Base-by-base conservation (phyloP, 2,797 vertebrate species). In the Mico argentatus region DNA sequence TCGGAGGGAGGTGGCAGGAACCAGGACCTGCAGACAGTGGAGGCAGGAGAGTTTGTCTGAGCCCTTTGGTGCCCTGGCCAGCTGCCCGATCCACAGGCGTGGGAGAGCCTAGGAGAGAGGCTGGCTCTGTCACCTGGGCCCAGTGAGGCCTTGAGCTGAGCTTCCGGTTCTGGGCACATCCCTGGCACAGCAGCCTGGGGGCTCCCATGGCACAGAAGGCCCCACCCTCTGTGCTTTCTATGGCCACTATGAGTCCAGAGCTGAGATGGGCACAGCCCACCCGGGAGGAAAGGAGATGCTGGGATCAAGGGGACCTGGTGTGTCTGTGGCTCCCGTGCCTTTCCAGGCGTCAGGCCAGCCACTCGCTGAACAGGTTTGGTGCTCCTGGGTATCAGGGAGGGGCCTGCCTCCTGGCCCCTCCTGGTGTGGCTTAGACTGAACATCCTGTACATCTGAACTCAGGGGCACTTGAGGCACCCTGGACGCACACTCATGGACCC, bases 371-470 rank as follows among this genome's bases (percentile, higher is more conserved):
- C 72, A 55, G 77, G 89, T 93, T 48, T 86, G 90, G 20, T 24
- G 11, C 79, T 48, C n/a, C 1, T 4, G 75, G 67, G 57, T 36
- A 52, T 76, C 26, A 0, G 57, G 83, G 75, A 55, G n/a, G 92
- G 61, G 27, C 55, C 4, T 1, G 46, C 41, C 30, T 90, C 55
- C 33, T 9, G 57, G 52, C 52, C 52, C 52, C 76, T 84, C 85
- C 77, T 27, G 77, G 70, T 67, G 46, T 52, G 39, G n/a, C n/a
- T 17, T 20, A 5, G 26, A 26, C 17, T 20, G 72, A 57, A 5
- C 8, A 20, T 27, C 67, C 12, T 6, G 75, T 41, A 17, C 1
- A 0, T 26, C 52, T 4, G 2, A 0, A 36, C 44, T 14, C 48
- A 26, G 81, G 1, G 13, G 26, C 14, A 1, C 2, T 1, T 26